Base-by-base conservation (phyloP, 2,113 vertebrate genomes). In the Andinoacara biseriatus region DNA sequence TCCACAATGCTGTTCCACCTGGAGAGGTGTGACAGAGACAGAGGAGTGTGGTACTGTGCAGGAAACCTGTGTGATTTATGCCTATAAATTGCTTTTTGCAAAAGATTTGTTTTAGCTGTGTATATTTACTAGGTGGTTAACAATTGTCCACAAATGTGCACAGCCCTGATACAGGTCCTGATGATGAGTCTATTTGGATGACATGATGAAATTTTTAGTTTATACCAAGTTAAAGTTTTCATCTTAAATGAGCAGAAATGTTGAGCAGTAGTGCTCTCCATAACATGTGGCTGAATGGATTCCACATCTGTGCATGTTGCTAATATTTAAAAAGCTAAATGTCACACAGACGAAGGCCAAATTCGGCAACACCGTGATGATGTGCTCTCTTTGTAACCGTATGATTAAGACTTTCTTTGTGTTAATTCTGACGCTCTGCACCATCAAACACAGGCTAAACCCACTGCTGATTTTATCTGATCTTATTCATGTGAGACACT, bases 1-100 rank as follows among this genome's bases (percentile, higher is more conserved):
- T 97, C 97, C 86, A 99, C 97, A 3, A 99, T 98, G n/a, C 95
- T 95, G 92, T 98, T 99, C 98, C 98, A 99, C 93, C 98, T 99
- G 90, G 49, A 2, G 10, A 29, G 22, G 29, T 9, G 62, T 35
- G 52, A 58, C 6, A 80, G 35, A 0, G 65, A 49, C 14, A 22
- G n/a, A 20, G 1, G 29, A 74, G 2, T 10, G 10, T 26, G 65
- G 20, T 24, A 17, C n/a, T 38, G 63, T 54, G 20, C 26, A 8
- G 5, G 14, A 40, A 40, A 40, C 10, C 1, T 0, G 15, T 18
- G 40, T 18, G 43, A 69, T 49, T 69, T 5, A 69, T 9, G 0
- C 40, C 24, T 26, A 69, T 8, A 40, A 29, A 15, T 43, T 43
- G 35, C 62, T 17, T 49, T 52, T 69, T 52, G 17, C 31, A 69